Conservation (phyloP, 2,888 invertebrate genomes). For the Anagyrus pseudococci region DNA sequence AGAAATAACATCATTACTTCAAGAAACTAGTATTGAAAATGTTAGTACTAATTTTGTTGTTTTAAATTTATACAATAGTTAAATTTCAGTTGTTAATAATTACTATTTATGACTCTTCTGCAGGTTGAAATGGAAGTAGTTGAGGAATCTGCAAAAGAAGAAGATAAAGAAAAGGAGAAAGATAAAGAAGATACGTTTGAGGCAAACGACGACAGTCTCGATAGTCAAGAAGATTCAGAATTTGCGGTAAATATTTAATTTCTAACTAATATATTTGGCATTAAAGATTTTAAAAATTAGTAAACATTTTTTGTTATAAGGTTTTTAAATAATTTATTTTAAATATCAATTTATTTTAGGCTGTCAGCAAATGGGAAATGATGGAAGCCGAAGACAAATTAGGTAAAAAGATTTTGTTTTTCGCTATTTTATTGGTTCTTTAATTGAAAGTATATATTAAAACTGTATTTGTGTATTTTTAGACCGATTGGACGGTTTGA, state of each 20-base stretch:
- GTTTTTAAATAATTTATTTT: neutral
- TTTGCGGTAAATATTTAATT: slow-evolving; percentile 44
- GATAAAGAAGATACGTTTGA: slow-evolving; percentile 21
- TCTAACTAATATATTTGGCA: too few species aligned
- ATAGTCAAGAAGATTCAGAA: slow-evolving; percentile 54
- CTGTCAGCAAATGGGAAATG: slow-evolving; percentile 58
- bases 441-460: neutral
- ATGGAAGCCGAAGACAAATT: slow-evolving; percentile 60
- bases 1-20: slow-evolving; percentile 83
- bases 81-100: slow-evolving; percentile 3
- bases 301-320: neutral
- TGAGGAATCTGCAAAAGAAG: slow-evolving; percentile 31
- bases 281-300: neutral
- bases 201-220: slow-evolving; percentile 55
- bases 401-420: slow-evolving; percentile 45
- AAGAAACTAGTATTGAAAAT: slow-evolving; percentile 82
- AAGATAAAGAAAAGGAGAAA: slow-evolving; percentile 27
- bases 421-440: neutral
- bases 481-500: slow-evolving; percentile 94
- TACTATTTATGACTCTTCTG: slow-evolving; percentile 13
- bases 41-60: slow-evolving; percentile 58
- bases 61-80: slow-evolving; percentile 2
- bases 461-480: slow-evolving; percentile 41
- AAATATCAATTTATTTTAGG: slow-evolving; percentile 42
- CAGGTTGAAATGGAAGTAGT: slow-evolving; percentile 58